phyloP scores from a whole-genome alignment of 2,797 vertebrate genomes.

The Spinibarbus caldwelli region DNA sequence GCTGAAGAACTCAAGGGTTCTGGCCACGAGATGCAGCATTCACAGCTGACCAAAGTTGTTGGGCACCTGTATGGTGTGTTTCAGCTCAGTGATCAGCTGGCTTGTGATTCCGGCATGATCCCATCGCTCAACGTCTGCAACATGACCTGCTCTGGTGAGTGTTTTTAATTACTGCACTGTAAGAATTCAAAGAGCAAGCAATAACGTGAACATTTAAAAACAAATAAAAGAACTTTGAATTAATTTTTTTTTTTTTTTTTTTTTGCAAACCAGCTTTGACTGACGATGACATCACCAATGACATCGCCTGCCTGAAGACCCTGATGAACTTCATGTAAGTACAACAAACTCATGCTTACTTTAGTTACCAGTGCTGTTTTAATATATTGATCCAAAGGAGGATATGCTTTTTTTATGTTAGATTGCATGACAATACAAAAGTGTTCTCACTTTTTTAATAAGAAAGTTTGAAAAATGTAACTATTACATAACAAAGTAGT shows the following conservation, averaged over 20 bases:
- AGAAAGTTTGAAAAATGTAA: not conserved
- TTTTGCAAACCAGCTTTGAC: conserved; percentile 4
- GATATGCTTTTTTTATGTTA: not conserved
- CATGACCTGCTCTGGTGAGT: conserved; percentile 52
- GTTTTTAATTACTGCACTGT: not conserved
- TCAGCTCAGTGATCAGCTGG: conserved; percentile 47
- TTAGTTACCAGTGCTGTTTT: not conserved
- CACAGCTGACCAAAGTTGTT: not conserved
- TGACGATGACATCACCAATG: conserved; percentile 23
- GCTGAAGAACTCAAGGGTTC: no score
- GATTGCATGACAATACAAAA: not conserved
- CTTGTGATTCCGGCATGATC: conserved; percentile 42
- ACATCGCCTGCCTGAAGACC: conserved; percentile 28
- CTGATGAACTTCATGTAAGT: conserved; percentile 2
- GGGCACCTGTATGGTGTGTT: conserved; percentile 51
- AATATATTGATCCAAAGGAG: not conserved
- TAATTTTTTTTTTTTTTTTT: no score
- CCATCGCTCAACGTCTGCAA: conserved; percentile 43
- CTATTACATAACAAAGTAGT: not conserved
- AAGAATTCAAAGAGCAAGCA: not conserved
- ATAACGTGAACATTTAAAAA: not conserved
- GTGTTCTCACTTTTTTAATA: not conserved
- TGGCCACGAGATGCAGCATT: not conserved
- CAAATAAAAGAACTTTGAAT: not conserved
- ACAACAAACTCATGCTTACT: not conserved